Base-by-base conservation (phyloP, 2,797 vertebrate species). In the Todus mexicanus region DNA sequence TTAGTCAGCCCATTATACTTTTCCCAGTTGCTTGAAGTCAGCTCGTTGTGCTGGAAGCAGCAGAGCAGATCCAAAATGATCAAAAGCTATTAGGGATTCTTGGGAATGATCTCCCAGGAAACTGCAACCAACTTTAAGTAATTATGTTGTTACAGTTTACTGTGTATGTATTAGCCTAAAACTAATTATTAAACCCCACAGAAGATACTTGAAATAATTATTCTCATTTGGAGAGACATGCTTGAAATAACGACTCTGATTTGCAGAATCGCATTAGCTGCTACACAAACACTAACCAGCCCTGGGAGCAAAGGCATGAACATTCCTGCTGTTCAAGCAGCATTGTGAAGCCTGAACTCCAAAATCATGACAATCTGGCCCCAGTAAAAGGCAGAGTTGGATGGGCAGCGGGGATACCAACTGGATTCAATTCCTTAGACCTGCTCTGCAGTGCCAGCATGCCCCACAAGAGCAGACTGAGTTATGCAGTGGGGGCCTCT, bases 121-220 rank as follows among this genome's bases (percentile, higher is more conserved):
- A 72, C 45, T 40, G 48, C 68, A 76, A 53, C 43, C 56, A 86
- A 78, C 53, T 75, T 80, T 23, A 81, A 56, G 68, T 56, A 92
- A 92, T 92, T 60, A 85, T 64, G 75, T 56, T 92, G 71, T 82
- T 96, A 77, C 61, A 64, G 47, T 33, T 92, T 92, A 87, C 82
- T 89, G 89, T 91, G 68, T 64, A 59, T 0, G 20, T 78, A 78
- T 87, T 78, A 59, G 61, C 73, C 87, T 90, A 86, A 81, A 76
- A 68, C 86, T 77, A 63, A 93, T 95, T 53, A 93, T 94, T 87
- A 83, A 91, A 87, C 64, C 87, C 78, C 84, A 51, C 1, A 5
- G 89, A 92, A 91, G 40, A 45, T 5, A n/a, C 82, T 89, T 10
- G 4, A 85, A 87, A 83, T 92, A 91, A 94, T 95, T 79, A 91